Base-by-base conservation (phyloP, 2,797 vertebrate species). In the Falco rusticolus region DNA sequence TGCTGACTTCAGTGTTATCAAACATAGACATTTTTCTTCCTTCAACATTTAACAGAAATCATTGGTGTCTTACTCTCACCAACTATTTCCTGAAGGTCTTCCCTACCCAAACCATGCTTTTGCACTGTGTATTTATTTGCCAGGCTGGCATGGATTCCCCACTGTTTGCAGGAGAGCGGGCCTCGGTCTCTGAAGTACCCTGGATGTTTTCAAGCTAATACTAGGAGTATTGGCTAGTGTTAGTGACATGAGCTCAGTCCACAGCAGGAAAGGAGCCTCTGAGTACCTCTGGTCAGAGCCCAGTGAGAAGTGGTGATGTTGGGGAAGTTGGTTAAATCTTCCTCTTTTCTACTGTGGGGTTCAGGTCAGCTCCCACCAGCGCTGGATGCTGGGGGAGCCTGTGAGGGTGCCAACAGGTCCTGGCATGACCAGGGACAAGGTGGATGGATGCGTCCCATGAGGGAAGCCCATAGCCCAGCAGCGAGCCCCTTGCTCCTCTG, bases 381-480 rank as follows among this genome's bases (percentile, higher is more conserved):
- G 10, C 53, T 48, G 61, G 20, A 57, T 5, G 1, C 50, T 26
- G 56, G 41, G 33, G 13, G 5, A 74, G 10, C 33, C 54, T 45
- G 29, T 0, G 3, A 87, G 43, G 65, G 14, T 48, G 17, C 21
- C 6, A 5, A 6, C 13, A 50, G 57, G 37, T 15, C 5, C 77
- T 1, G 2, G 33, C 4, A 5, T 0, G 5, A 53, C 48, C 39
- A 63, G 34, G 53, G 20, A 29, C 1, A 6, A 83, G 63, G 31
- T 41, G 37, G 28, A 54, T 19, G 37, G 64, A 41, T 1, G 0
- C 2, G 2, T 45, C 8, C 31, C n/a, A 9, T 0, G 0, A 65
- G 51, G 20, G 28, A n/a, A 87, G 65, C 53, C 56, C 9, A 0
- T 4, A 2, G 59, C 39, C 22, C 72, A 54, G 60, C 33, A 50